Evolutionary conservation across 2,888 invertebrate species (phyloP), one percentile per base, ranked within the genome.

Genomic region (Cephus runcator): DNA sequence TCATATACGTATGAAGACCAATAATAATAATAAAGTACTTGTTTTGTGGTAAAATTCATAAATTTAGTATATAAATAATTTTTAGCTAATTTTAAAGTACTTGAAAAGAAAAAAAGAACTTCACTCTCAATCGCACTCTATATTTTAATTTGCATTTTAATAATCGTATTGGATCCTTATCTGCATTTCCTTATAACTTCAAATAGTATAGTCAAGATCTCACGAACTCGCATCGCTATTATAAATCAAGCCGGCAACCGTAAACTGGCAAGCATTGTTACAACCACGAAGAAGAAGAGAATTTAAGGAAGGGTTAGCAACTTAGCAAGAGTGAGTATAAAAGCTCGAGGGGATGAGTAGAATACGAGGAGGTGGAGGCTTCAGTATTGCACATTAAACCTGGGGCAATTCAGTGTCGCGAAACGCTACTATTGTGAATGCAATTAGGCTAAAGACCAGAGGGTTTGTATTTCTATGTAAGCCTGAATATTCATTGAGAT

Each of bases 401-500:
- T 68, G 75, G 69, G 68, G 78, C 75, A 78, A 78, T 78, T 78
- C 71, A 73, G 71, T 78, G 78, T 76, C 73, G 78, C 75, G 75
- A 78, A 75, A 78, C 75, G 73, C 71, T 75, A 73, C 76, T 73
- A 76, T 78, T 78, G 78, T 78, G 68, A 75, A 78, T 75, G 78
- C 78, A 78, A 78, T 78, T 78, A 78, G 75, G 76, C 75, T 78
- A 78, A 78, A 78, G 69, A 78, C 78, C 75, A 15, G 73, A 33
- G 71, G 74, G 77, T 77, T 78, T 75, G 73, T 78, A 78, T 75
- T 78, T 56, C 78, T 73, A 75, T 40, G 56, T 33, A 68, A 68
- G 68, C 75, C 71, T 76, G 78, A 78, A 78, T 73, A 31, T 31
- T 71, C 71, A 71, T 71, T 31, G 33, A 6, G 71, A 71, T 34